Evolutionary conservation across 2,888 invertebrate species (phyloP).

Genomic region (Pollenia labialis): DNA sequence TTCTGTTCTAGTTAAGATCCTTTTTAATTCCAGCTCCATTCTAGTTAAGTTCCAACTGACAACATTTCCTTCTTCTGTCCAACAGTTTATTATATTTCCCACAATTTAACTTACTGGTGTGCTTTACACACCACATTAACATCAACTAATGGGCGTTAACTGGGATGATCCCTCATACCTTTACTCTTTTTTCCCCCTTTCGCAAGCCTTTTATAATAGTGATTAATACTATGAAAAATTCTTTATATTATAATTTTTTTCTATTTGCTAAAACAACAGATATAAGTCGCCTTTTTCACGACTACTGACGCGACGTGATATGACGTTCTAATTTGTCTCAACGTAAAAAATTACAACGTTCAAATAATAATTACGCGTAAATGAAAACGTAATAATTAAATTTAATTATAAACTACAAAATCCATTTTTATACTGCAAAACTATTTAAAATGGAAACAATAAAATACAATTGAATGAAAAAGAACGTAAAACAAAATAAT

Average conservation of each 20-base stretch:
- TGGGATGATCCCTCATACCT: neutral
- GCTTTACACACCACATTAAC: no score
- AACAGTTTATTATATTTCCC: no score
- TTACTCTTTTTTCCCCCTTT: neutral
- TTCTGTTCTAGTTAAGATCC: no score
- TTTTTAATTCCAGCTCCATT: no score
- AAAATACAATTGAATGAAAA: conserved; percentile 25
- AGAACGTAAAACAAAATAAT: neutral
- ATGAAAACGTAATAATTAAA: conserved; percentile 68
- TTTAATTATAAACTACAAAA: conserved; percentile 62
- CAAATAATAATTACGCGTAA: conserved; percentile 68
- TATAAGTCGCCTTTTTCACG: conserved; percentile 60
- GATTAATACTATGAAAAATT: conserved; percentile 12
- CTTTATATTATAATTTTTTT: conserved; percentile 3
- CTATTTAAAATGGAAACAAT: neutral
- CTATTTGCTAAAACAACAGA: conserved; percentile 4
- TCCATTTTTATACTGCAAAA: neutral
- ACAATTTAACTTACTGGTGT: no score
- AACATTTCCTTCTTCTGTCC: no score
- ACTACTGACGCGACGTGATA: conserved; percentile 73
- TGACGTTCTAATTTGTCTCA: conserved; percentile 67
- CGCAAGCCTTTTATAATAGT: neutral
- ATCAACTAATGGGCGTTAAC: conserved; percentile 22
- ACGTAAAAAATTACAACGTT: conserved; percentile 55
- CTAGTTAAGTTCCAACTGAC: no score